Conservation (phyloP, 2,888 invertebrate species). For the Dione vanillae region DNA sequence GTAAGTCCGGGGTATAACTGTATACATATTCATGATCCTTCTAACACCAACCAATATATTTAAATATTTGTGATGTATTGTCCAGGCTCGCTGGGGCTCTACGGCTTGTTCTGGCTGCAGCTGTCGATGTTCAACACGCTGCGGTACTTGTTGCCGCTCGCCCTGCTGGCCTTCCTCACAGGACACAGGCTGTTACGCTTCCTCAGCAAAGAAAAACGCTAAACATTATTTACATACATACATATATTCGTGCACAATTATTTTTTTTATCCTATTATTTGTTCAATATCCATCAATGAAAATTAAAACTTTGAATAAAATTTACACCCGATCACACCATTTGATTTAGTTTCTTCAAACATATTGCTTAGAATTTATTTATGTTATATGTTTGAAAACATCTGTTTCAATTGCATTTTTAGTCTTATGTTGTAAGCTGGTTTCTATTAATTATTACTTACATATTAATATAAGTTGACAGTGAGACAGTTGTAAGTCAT, state of each 20-base stretch:
- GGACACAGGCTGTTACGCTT: conserved; percentile 95
- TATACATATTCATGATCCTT: too few relatives aligned
- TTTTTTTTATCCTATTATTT: not conserved
- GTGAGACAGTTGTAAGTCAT: not conserved
- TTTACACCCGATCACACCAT: not conserved
- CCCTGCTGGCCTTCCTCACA: conserved; percentile 94
- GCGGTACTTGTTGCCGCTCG: conserved; percentile 93
- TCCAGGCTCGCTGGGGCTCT: conserved; percentile 92
- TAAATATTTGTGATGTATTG: not conserved
- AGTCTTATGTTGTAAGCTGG: not conserved
- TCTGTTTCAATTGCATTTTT: not conserved
- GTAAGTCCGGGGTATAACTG: too few relatives aligned
- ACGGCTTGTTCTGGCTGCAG: conserved; percentile 95
- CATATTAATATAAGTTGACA: not conserved
- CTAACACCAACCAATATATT: too few relatives aligned
- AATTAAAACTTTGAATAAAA: not conserved
- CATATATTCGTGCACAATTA: conserved; percentile 8
- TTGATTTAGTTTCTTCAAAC: not conserved
- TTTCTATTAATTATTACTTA: not conserved
- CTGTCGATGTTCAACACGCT: conserved; percentile 98
- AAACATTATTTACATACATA: conserved; percentile 18
- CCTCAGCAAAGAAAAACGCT: conserved; percentile 71
- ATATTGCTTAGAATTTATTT: not conserved
- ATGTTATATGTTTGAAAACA: not conserved
- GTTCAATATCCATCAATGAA: not conserved